Evolutionary conservation across 2,797 vertebrate species (phyloP), one percentile per base, ranked within the genome.

Genomic region (Alca torda): DNA sequence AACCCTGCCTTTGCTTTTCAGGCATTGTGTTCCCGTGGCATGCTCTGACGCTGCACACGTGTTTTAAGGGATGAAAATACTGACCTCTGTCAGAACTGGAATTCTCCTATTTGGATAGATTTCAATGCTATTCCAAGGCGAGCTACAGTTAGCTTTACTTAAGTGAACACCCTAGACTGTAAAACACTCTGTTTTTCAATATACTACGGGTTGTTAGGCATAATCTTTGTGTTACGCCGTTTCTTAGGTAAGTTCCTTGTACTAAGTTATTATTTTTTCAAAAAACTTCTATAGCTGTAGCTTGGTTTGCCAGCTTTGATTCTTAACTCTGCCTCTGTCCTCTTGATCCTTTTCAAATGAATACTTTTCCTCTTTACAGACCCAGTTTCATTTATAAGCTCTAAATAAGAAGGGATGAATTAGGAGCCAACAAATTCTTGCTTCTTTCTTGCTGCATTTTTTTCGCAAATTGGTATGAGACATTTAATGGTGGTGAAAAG

Each of bases 331-430:
- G 93, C 63, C 80, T 91, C 80, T 67, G 70, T 91, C 79, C 43
- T 92, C 63, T 91, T 80, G 87, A 63, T 78, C 50, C 90, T 88
- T 89, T 87, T 86, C 89, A 96, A 69, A 88, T 51, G 56, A 86
- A 94, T 79, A 85, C 82, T 86, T 69, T 65, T 63, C 17, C 37
- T 90, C 72, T 75, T 68, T 78, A 33, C 89, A 96, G 94, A 89
- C 84, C 75, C 76, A 67, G 76, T 81, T 96, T 87, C 86, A 72
- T 65, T 92, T 88, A 54, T 81, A 73, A 92, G 63, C 76, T 87
- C 53, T 73, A 83, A 95, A 39, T 35, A 76, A 84, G 70, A 90
- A 73, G n/a, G 50, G 39, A 8, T 53, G 56, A 89, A 82, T 76
- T 37, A 56, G 80, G 48, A 95, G 24, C 83, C 84, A 82, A 81